These are phyloP conservation scores for Decapterus maruadsi DNA, from an alignment of 2,797 vertebrate species.

Conservation along the genomic window DNA sequence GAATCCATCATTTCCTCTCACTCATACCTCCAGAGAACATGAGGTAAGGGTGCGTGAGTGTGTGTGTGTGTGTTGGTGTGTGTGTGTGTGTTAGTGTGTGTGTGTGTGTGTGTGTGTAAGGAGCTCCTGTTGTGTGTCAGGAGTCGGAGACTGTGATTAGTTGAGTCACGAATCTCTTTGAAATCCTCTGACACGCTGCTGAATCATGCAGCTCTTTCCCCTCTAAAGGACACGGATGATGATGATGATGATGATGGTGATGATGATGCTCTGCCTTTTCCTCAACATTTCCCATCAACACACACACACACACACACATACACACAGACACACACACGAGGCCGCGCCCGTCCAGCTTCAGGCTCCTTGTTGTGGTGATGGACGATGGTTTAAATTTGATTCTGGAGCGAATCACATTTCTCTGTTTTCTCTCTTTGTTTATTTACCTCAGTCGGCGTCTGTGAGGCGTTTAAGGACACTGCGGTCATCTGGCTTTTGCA, in stretches of 20 bases:
- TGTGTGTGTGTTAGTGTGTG: no score
- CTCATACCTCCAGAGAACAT: slow-evolving; percentile 48
- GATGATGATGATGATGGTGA: not conserved
- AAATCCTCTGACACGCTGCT: slow-evolving; percentile 46
- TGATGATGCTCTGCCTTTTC: slow-evolving; percentile 3
- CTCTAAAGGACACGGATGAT: slow-evolving; percentile 9
- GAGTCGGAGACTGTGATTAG: slow-evolving; percentile 27
- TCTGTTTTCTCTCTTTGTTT: slow-evolving; percentile 1
- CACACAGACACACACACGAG: slow-evolving; percentile 1
- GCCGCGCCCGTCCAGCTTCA: slow-evolving; percentile 14
- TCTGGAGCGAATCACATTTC: slow-evolving; percentile 33
- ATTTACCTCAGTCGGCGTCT: slow-evolving; percentile 9
- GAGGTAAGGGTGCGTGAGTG: slow-evolving; percentile 35
- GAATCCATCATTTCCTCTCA: slow-evolving; percentile 21
- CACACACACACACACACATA: slow-evolving; percentile 4
- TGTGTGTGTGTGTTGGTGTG: slow-evolving; percentile 14
- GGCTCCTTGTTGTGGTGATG: slow-evolving; percentile 50
- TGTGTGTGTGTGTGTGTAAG: slow-evolving; percentile 1
- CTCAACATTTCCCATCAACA: slow-evolving; percentile 21
- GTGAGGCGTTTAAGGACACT: not conserved
- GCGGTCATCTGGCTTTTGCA: not conserved
- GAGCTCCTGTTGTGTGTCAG: slow-evolving; percentile 21
- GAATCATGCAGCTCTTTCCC: slow-evolving; percentile 31
- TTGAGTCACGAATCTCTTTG: slow-evolving; percentile 52
- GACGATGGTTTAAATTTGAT: slow-evolving; percentile 54